Evolutionary conservation across 2,113 vertebrate genomes (phyloP).

Genomic region (Serinus canaria): DNA sequence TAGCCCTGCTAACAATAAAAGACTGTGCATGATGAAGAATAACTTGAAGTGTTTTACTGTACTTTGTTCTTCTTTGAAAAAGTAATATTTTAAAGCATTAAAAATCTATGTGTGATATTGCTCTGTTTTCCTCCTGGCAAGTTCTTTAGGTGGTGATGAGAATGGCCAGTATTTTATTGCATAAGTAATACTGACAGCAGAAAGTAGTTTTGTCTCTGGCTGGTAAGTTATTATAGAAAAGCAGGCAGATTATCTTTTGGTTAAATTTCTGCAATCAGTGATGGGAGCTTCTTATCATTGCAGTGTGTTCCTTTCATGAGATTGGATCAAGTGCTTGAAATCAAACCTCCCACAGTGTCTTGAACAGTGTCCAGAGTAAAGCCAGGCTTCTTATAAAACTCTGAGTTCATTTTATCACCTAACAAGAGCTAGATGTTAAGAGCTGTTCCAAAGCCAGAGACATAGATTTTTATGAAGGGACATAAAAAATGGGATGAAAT

Average conservation of each 20-base stretch:
- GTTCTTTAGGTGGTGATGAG: not conserved
- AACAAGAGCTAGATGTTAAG: not conserved
- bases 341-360: not conserved
- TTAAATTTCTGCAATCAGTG: not conserved
- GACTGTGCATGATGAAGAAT: not conserved
- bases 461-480: not conserved
- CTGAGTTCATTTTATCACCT: not conserved
- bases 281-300: not conserved
- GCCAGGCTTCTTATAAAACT: not conserved
- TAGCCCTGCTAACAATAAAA: not conserved
- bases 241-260: not conserved
- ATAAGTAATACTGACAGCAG: not conserved
- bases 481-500: not conserved
- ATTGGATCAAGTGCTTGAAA: not conserved
- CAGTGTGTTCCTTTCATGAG: not conserved
- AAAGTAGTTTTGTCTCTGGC: not conserved
- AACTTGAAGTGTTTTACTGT: not conserved
- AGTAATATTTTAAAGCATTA: not conserved
- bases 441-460: not conserved
- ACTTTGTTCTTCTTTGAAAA: not conserved
- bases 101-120: not conserved
- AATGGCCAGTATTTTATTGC: not conserved
- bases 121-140: not conserved
- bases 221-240: not conserved
- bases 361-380: not conserved